phyloP scores from a whole-genome alignment of 2,797 vertebrate species.

The Esox lucius region DNA sequence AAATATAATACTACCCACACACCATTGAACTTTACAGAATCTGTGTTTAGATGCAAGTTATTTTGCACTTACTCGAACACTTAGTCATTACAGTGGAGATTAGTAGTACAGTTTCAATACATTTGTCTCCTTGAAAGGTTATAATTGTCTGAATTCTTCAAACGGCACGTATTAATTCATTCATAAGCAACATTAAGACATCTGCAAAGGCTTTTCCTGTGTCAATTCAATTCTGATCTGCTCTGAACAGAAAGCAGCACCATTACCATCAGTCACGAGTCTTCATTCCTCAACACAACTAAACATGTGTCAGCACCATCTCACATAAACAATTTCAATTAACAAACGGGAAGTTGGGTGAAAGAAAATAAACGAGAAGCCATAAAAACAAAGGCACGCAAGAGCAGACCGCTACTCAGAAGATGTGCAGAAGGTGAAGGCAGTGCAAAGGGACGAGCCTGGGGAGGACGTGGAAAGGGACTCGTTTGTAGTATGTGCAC shows the following conservation, averaged over 20 bases:
- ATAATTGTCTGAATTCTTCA: slow-evolving; percentile 2
- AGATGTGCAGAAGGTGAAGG: not conserved
- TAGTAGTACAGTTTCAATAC: not conserved
- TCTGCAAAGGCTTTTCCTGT: slow-evolving; percentile 16
- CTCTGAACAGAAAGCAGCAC: slow-evolving; percentile 30
- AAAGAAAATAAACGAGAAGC: slow-evolving; percentile 22
- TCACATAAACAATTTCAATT: slow-evolving; percentile 30
- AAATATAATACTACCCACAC: not conserved
- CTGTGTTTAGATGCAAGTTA: not conserved
- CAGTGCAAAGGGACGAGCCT: not conserved
- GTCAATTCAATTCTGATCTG: slow-evolving; percentile 35
- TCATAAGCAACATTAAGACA: slow-evolving; percentile 23
- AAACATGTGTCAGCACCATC: slow-evolving; percentile 33
- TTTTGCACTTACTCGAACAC: not conserved
- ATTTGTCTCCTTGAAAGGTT: not conserved
- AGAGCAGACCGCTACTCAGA: not conserved
- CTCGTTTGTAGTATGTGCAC: slow-evolving; percentile 25
- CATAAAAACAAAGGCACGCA: slow-evolving; percentile 18
- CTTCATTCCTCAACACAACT: slow-evolving; percentile 25
- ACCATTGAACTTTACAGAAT: not conserved
- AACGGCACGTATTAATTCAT: slow-evolving; percentile 17
- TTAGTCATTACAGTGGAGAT: not conserved
- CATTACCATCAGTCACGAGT: slow-evolving; percentile 22
- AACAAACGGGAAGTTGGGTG: slow-evolving; percentile 18
- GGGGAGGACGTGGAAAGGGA: not conserved